Conservation (phyloP, 23 tunicate genomes). For the Halocynthia roretzi region DNA sequence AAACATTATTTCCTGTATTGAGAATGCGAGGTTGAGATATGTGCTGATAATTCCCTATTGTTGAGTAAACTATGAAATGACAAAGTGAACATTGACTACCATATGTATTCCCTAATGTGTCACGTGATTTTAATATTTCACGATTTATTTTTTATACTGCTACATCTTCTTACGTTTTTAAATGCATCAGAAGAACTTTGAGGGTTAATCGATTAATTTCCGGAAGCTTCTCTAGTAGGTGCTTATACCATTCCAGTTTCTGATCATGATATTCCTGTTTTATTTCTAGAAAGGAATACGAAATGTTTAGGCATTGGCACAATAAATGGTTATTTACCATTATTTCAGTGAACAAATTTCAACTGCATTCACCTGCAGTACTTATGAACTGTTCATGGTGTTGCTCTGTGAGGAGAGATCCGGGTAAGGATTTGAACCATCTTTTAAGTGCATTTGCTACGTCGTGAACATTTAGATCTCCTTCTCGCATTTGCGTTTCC, state of each 20-base stretch:
- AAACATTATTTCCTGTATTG: too few relatives aligned
- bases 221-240: constrained; percentile 56
- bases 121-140: neutral
- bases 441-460: constrained; percentile 90
- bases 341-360: neutral
- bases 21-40: too few relatives aligned
- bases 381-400: constrained; percentile 68
- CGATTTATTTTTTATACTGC: neutral
- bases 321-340: neutral
- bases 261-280: constrained; percentile 34
- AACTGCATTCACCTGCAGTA: constrained; percentile 44
- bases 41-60: too few relatives aligned
- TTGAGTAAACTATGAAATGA: too few relatives aligned
- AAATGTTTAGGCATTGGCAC: neutral
- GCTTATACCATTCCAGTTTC: constrained; percentile 73
- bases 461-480: constrained; percentile 75
- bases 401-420: constrained; percentile 65
- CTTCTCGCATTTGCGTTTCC: constrained; percentile 80
- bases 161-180: constrained; percentile 47
- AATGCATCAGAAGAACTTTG: constrained; percentile 64
- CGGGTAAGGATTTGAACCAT: constrained; percentile 80
- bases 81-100: too few relatives aligned
- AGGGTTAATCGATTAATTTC: constrained; percentile 58
- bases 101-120: too few relatives aligned
- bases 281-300: constrained; percentile 18